These are phyloP conservation scores for Xylota segnis DNA, from an alignment of 2,888 invertebrate species.

Conservation along the genomic window DNA sequence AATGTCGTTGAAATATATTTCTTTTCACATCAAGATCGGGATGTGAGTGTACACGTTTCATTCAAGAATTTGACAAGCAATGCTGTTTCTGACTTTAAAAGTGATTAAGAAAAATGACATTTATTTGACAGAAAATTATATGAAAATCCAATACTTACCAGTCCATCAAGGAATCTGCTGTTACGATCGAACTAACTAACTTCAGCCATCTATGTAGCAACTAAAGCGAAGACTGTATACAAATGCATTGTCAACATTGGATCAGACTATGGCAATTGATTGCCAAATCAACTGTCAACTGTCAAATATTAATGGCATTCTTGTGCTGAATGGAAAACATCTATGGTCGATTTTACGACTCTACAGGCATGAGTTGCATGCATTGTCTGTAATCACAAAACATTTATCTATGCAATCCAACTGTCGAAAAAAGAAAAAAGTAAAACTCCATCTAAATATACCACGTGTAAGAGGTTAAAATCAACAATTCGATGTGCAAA, in stretches of 20 bases:
- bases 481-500: conserved; percentile 41
- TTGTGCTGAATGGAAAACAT: background rate
- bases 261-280: background rate
- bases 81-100: too few species aligned
- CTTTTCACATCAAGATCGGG: too few species aligned
- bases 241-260: background rate
- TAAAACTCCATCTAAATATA: background rate
- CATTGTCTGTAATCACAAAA: background rate
- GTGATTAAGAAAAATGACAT: too few species aligned
- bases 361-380: background rate
- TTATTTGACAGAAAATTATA: too few species aligned
- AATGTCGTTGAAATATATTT: too few species aligned
- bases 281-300: background rate
- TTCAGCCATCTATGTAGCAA: background rate
- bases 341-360: background rate
- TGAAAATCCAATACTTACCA: too few species aligned
- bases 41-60: too few species aligned
- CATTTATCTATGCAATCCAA: background rate
- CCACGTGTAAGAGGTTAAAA: conserved; percentile 26
- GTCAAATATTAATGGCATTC: background rate
- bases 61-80: too few species aligned
- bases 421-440: background rate
- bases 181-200: too few species aligned
- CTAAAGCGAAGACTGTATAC: background rate
- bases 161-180: too few species aligned